Evolutionary conservation across 2,113 vertebrate genomes (phyloP).

Genomic region (Naja naja): DNA sequence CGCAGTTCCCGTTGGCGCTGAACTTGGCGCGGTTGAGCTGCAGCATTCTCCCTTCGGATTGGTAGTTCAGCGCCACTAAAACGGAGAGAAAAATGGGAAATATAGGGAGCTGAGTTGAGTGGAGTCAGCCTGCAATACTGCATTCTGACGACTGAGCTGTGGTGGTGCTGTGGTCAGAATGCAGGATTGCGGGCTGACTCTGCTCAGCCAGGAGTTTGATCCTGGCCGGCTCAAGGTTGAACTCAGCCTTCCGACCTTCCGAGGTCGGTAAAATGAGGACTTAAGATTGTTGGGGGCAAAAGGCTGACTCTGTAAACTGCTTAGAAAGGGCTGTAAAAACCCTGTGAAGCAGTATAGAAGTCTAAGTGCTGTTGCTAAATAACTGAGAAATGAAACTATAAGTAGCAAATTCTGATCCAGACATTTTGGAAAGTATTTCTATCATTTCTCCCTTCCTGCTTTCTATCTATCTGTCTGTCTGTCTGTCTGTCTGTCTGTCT

Average conservation of each 20-base stretch:
- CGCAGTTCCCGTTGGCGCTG: constrained; percentile 91
- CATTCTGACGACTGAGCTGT: too few species aligned
- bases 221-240: not conserved
- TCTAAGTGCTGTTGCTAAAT: not conserved
- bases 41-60: constrained; percentile 92
- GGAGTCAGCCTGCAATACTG: too few species aligned
- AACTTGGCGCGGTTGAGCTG: constrained; percentile 97
- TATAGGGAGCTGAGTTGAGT: not conserved
- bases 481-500: too few species aligned
- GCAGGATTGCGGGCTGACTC: not conserved
- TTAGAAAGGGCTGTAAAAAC: not conserved
- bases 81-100: too few species aligned
- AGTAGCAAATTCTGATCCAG: not conserved
- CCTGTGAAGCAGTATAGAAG: not conserved
- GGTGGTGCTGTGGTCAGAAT: not conserved
- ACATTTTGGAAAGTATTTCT: not conserved
- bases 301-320: too few species aligned
- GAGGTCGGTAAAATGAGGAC: not conserved
- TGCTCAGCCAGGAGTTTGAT: not conserved
- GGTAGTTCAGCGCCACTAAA: constrained; percentile 95
- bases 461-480: not conserved
- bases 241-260: not conserved
- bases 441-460: not conserved
- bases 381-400: not conserved
- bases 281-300: not conserved